These are phyloP conservation scores for Sarcophaga bullata DNA, from an alignment of 1,140 invertebrate species.

Conservation along the genomic window DNA sequence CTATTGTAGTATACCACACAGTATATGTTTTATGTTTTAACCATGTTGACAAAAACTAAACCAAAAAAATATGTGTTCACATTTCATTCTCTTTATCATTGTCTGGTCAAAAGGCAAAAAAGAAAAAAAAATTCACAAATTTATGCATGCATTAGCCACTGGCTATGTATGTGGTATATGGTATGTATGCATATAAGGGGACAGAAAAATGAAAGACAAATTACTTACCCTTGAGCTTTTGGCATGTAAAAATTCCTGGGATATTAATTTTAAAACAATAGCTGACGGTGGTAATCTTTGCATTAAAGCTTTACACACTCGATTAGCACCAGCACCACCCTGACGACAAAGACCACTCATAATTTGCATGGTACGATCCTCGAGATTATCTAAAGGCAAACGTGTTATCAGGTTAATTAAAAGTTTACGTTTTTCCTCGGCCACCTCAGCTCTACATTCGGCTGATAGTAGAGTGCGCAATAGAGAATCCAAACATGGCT, in stretches of 20 bases:
- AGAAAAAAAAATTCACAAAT: background rate
- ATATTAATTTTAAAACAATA: conserved; percentile 72
- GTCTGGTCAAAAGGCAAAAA: background rate
- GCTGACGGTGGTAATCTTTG: conserved; percentile 72
- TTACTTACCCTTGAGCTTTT: conserved; percentile 71
- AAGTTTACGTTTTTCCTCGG: conserved; percentile 59
- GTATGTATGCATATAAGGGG: background rate
- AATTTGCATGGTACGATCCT: conserved; percentile 66
- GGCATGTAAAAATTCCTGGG: conserved; percentile 72
- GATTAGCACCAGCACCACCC: conserved; percentile 70
- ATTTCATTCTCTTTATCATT: background rate
- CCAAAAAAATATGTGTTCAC: background rate
- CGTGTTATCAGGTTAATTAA: conserved; percentile 62
- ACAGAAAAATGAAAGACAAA: background rate
- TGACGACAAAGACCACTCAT: conserved; percentile 71
- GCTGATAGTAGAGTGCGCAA: conserved; percentile 70
- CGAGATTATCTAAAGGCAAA: conserved; percentile 63
- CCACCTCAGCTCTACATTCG: conserved; percentile 61
- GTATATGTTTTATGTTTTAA: background rate
- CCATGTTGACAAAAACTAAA: background rate
- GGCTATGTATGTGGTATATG: no score
- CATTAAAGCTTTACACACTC: conserved; percentile 74
- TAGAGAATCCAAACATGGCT: conserved; percentile 73
- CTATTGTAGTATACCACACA: background rate
- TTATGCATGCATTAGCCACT: no score